Evolutionary conservation across 1,140 invertebrate species (phyloP), one percentile per base, ranked within the genome.

Genomic region (Drosophila neocordata): DNA sequence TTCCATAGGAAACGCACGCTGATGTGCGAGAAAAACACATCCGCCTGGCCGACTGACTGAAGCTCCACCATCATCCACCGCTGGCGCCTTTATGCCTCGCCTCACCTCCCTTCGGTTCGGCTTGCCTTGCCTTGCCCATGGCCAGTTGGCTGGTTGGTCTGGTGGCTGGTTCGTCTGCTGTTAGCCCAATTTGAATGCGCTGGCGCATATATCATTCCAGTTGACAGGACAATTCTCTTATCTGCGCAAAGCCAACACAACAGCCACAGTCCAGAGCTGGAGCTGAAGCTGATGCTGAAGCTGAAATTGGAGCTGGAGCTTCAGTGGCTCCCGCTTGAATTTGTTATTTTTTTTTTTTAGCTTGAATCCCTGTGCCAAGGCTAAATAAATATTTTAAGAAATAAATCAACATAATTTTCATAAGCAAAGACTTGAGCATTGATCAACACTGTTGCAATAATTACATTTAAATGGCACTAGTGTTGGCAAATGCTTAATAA

Each of bases 151-250:
- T 31, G 27, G 73, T 37, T 37, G 67, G 67, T 56, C 64, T 68
- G 74, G 64, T 77, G 67, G 59, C 64, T 68, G 74, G 64, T 77
- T 69, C 70, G 80, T 89, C 77, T 88, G 77, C 77, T 88, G 80
- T 81, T 91, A 90, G 89, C 89, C 89, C 89, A 91, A 91, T 91
- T 91, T 91, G 87, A 91, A 91, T 91, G 81, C 89, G 85, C 89
- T 89, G 80, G 83, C 89, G 89, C 89, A 91, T 91, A 91, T 91
- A 91, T 91, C 89, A 91, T 91, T 91, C 85, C 85, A 79, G 89
- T 90, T 91, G 89, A 91, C 89, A 91, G 89, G 89, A 91, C 89
- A 91, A 91, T 91, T 91, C 89, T 91, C 89, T 91, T 91, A 91
- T 91, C 89, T 91, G 69, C 74, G 76, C 87, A 90, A 91, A 91